phyloP scores from a whole-genome alignment of 2,113 vertebrate genomes.

The Bostrychus sinensis region DNA sequence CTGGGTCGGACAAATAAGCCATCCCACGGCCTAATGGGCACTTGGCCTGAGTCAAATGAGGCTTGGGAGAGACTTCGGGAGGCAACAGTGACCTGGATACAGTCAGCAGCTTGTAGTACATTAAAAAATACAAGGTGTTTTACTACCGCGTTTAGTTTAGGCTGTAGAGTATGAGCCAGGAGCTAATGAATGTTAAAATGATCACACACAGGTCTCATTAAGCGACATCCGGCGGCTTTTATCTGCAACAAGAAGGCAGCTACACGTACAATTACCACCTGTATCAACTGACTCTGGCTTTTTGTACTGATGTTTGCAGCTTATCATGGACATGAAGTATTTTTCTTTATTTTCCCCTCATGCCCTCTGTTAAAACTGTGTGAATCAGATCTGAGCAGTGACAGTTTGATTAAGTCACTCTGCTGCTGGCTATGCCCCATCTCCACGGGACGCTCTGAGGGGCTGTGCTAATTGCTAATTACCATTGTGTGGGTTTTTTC shows the following conservation, averaged over 20 bases:
- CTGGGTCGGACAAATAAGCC: slow-evolving; percentile 20
- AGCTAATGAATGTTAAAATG: slow-evolving; percentile 1
- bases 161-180: neutral
- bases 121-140: slow-evolving; percentile 7
- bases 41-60: slow-evolving; percentile 13
- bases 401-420: slow-evolving; percentile 67
- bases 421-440: slow-evolving; percentile 52
- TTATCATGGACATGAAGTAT: too few species aligned
- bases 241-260: neutral
- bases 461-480: slow-evolving; percentile 68
- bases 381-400: slow-evolving; percentile 38
- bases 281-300: too few species aligned
- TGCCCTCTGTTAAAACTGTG: neutral
- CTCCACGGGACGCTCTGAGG: slow-evolving; percentile 29
- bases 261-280: too few species aligned
- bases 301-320: too few species aligned
- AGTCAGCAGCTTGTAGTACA: slow-evolving; percentile 6
- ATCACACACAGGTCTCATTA: neutral
- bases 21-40: neutral
- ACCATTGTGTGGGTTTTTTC: slow-evolving; percentile 59
- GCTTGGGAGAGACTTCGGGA: slow-evolving; percentile 3
- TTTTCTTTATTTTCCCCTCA: neutral
- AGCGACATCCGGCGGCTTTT: neutral
- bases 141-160: neutral
- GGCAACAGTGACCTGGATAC: slow-evolving; percentile 2